These are phyloP conservation scores for Unio pictorum DNA, from an alignment of 2,888 invertebrate genomes.

Conservation along the genomic window DNA sequence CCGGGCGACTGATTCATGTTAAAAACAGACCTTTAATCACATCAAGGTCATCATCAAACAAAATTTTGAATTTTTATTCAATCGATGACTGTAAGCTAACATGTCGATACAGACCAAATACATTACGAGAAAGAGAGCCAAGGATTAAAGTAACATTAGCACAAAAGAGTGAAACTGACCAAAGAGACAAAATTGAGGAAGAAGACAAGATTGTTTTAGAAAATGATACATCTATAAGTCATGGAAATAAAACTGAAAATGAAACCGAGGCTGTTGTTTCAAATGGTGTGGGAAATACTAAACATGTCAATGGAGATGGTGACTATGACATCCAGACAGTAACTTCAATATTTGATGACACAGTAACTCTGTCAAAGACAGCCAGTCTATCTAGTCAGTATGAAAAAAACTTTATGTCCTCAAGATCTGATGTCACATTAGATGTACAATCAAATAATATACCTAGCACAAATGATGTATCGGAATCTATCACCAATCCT, in stretches of 20 bases:
- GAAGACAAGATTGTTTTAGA: not conserved
- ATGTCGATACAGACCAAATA: slow-evolving; percentile 40
- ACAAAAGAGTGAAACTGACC: not conserved
- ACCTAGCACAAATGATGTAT: too few relatives aligned
- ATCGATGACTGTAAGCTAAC: slow-evolving; percentile 59
- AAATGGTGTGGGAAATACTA: slow-evolving; percentile 1
- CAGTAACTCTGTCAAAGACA: not conserved
- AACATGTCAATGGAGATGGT: not conserved
- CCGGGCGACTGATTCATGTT: too few relatives aligned
- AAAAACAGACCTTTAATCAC: slow-evolving; percentile 24
- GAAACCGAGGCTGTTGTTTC: not conserved
- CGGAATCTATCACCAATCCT: too few relatives aligned
- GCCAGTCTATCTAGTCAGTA: slow-evolving; percentile 4
- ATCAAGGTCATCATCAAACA: slow-evolving; percentile 49
- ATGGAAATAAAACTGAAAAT: slow-evolving; percentile 5
- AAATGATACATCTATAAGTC: slow-evolving; percentile 1
- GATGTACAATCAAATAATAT: too few relatives aligned
- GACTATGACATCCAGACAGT: not conserved
- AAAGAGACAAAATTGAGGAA: not conserved
- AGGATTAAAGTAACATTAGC: not conserved
- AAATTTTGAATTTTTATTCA: slow-evolving; percentile 52
- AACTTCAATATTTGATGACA: slow-evolving; percentile 1
- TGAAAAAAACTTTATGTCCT: too few relatives aligned
- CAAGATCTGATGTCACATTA: too few relatives aligned
- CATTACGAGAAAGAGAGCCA: slow-evolving; percentile 18